These are phyloP conservation scores for Polylopha cassiicola DNA, from an alignment of 2,888 invertebrate species.

Conservation along the genomic window DNA sequence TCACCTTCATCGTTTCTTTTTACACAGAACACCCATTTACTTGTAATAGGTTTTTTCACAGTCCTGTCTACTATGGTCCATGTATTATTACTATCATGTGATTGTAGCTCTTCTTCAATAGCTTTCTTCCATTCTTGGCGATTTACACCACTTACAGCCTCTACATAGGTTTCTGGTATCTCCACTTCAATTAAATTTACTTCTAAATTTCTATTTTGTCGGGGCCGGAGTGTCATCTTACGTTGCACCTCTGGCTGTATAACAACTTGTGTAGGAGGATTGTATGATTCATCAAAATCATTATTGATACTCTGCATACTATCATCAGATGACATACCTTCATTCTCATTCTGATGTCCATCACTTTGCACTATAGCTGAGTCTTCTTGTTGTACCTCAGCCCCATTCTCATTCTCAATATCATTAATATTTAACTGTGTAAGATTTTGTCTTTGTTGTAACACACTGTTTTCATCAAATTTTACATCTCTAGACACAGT, in stretches of 20 bases:
- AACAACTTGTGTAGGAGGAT: not conserved
- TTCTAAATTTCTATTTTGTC: not conserved
- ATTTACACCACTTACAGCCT: not conserved
- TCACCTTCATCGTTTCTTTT: too few species aligned
- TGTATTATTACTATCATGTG: not conserved
- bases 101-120: not conserved
- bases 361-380: too few species aligned
- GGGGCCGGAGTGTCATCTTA: not conserved
- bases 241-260: not conserved
- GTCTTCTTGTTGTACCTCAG: too few species aligned
- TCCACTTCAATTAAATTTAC: not conserved
- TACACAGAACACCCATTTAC: constrained; percentile 3
- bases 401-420: too few species aligned
- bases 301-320: constrained; percentile 1
- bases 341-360: too few species aligned
- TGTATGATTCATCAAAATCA: not conserved
- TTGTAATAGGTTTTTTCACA: not conserved
- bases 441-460: constrained; percentile 22
- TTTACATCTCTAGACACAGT: constrained; percentile 30
- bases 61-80: not conserved
- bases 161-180: not conserved
- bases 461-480: constrained; percentile 29
- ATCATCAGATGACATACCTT: not conserved
- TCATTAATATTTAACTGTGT: constrained; percentile 21
- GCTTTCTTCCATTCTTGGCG: not conserved